Evolutionary conservation across 2,797 vertebrate genomes (phyloP).

Genomic region (Capromys pilorides): DNA sequence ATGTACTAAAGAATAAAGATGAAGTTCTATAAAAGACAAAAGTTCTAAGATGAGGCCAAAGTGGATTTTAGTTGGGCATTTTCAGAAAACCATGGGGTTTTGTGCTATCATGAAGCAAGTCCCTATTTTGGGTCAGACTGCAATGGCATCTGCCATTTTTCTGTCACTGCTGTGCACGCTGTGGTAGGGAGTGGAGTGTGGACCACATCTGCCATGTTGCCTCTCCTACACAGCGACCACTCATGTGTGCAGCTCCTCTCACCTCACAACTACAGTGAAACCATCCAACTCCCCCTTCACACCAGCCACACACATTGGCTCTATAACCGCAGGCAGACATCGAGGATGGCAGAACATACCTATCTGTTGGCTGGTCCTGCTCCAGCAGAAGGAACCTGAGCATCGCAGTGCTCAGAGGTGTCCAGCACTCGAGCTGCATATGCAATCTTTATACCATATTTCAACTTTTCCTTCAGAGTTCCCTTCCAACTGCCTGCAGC

Average conservation of each 20-base stretch:
- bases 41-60: background rate
- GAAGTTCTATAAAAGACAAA: background rate
- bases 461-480: background rate
- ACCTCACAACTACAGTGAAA: constrained; percentile 16
- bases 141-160: background rate
- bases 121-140: background rate
- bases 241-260: background rate
- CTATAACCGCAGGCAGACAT: background rate
- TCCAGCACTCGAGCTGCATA: background rate
- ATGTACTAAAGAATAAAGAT: background rate
- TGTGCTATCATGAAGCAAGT: background rate
- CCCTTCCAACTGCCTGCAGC: background rate
- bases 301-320: background rate
- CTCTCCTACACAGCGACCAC: accelerated
- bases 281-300: background rate
- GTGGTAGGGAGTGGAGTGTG: accelerated
- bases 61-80: background rate
- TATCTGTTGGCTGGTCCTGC: background rate
- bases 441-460: background rate
- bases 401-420: background rate
- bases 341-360: background rate
- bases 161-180: background rate
- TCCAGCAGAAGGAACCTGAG: background rate
- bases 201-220: background rate
- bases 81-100: background rate